Base-by-base conservation (phyloP, 2,113 vertebrate species). In the Oreochromis spilurus region DNA sequence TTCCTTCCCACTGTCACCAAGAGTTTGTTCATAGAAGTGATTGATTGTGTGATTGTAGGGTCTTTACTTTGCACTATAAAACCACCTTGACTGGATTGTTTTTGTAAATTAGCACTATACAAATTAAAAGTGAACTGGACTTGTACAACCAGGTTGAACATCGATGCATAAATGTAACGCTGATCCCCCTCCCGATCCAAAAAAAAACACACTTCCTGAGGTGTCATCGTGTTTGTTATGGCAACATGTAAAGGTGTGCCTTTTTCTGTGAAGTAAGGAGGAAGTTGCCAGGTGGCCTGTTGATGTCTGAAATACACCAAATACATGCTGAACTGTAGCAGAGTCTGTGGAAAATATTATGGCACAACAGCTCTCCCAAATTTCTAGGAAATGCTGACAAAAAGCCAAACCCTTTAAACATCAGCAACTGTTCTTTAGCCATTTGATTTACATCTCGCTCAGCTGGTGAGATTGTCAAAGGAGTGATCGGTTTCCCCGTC, bases 201-300 rank as follows among this genome's bases (percentile, higher is more conserved):
- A 21, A 21, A 21, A 21, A 67, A 36, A 86, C 2, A 17, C 1
- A 86, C 89, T 92, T 93, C 85, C 50, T n/a, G 50, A 24, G 81
- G 65, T 81, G 87, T 88, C 89, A 94, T 54, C 7, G 82, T 89
- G 89, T 86, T 85, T 43, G 57, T 95, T 96, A 90, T 94, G 90
- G 89, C 92, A 96, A 86, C 48, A 14, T 17, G 48, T 29, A 11
- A 57, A 83, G 85, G 77, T 67, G 88, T 82, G 72, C 29, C 24
- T 54, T 58, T 54, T 54, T 43, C 14, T 80, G 14, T 82, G 45
- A 19, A 16, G 38, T 29, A 34, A 54, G 54, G 29, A 43, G 53
- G 79, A 83, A 65, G 62, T 67, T 84, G 67, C 19, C 48, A 83
- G 84, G 83, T 84, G 57, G 77, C 13, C 52, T 79, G 67, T 79